Conservation (phyloP, 2,888 invertebrate species). For the Parapristionchus giblindavisi region DNA sequence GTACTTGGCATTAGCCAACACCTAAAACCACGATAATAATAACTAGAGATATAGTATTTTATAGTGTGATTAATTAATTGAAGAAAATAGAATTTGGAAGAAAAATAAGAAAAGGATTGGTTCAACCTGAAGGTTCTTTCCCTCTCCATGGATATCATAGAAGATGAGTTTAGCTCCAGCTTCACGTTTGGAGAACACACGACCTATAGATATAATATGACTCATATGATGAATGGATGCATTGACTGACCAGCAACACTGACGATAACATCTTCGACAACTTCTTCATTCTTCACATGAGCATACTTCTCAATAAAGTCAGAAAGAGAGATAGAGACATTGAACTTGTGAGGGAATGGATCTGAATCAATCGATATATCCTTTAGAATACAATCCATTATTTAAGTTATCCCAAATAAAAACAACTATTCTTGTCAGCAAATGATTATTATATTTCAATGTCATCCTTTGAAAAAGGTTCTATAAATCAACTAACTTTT, state of each 20-base stretch:
- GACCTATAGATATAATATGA: constrained; percentile 70
- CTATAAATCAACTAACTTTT: constrained; percentile 11
- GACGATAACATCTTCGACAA: constrained; percentile 77
- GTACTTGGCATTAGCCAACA: constrained; percentile 69
- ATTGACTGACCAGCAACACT: constrained; percentile 80
- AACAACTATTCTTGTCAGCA: too few relatives aligned
- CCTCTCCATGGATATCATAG: constrained; percentile 94
- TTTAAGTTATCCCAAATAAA: background rate
- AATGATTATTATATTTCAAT: too few relatives aligned
- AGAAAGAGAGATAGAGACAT: constrained; percentile 86
- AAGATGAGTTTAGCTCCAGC: constrained; percentile 93
- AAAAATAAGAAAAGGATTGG: too few relatives aligned
- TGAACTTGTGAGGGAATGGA: constrained; percentile 94
- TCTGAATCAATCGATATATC: constrained; percentile 67
- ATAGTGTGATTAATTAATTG: too few relatives aligned
- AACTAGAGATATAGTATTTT: too few relatives aligned
- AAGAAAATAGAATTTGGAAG: too few relatives aligned
- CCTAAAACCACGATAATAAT: constrained; percentile 35
- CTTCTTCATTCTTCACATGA: constrained; percentile 77
- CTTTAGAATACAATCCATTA: background rate
- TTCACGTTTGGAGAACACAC: constrained; percentile 92
- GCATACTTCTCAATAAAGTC: constrained; percentile 87
- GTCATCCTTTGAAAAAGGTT: too few relatives aligned
- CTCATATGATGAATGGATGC: background rate
- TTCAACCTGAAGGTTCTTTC: constrained; percentile 83